Percentiles rank a stretch among this genome's conserved stretches.
Evolutionary conservation across 2,113 vertebrate genomes (phyloP).

Genomic region (Bos javanicus): DNA sequence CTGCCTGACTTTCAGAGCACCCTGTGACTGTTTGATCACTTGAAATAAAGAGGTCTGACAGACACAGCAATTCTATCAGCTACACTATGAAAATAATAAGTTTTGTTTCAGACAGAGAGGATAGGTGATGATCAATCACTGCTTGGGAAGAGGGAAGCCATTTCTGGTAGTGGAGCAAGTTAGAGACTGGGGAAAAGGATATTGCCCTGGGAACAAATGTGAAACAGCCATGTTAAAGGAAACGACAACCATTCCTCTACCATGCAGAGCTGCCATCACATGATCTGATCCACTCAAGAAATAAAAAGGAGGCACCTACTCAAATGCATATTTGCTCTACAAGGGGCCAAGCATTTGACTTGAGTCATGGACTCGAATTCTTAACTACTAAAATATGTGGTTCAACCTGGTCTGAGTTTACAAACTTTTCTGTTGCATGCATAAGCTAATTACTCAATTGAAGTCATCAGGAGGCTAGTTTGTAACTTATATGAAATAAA

Average conservation of each 20-base stretch:
- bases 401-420: neutral
- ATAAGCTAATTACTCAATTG: neutral
- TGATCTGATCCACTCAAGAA: neutral
- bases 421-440: neutral
- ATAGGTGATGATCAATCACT: neutral
- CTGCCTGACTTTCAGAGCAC: neutral
- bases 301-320: neutral
- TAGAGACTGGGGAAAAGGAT: neutral
- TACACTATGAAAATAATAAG: neutral
- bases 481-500: neutral
- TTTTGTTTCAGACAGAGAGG: neutral
- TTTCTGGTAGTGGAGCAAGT: neutral
- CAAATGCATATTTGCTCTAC: neutral
- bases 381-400: neutral
- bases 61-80: neutral
- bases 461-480: neutral
- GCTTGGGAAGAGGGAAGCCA: neutral
- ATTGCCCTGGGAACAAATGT: neutral
- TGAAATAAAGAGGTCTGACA: neutral
- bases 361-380: neutral
- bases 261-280: neutral
- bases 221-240: neutral
- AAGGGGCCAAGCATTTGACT: neutral
- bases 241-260: neutral
- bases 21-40: neutral